These are phyloP conservation scores for Heliconius ethilla DNA, from an alignment of 2,888 invertebrate genomes.

Conservation along the genomic window DNA sequence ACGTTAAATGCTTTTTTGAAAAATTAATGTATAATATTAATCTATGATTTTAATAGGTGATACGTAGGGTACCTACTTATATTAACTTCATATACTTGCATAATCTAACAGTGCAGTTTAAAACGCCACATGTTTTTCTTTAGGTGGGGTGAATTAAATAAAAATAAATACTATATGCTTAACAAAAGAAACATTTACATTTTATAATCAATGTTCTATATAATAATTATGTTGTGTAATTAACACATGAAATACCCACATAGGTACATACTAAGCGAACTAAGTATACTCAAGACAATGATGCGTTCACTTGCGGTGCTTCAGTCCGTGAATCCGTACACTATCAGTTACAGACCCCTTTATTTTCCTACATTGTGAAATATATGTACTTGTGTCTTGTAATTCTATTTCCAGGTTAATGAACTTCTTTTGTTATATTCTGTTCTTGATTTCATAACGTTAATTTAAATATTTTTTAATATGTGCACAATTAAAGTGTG, in stretches of 20 bases:
- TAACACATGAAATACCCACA: slow-evolving; percentile 12
- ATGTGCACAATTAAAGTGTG: no score
- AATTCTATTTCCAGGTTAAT: slow-evolving; percentile 33
- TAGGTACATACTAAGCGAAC: slow-evolving; percentile 21
- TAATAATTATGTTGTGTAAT: not conserved
- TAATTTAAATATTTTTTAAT: no score
- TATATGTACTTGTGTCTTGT: not conserved
- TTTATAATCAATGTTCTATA: not conserved
- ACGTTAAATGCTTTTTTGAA: no score
- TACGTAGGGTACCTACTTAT: no score
- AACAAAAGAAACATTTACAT: not conserved
- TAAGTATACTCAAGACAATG: slow-evolving; percentile 36
- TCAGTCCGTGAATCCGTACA: slow-evolving; percentile 34
- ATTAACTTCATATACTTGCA: no score
- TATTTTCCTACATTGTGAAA: slow-evolving; percentile 40
- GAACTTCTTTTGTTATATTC: slow-evolving; percentile 18
- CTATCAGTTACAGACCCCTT: slow-evolving; percentile 45
- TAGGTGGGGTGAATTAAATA: not conserved
- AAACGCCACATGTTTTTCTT: no score
- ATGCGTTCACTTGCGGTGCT: slow-evolving; percentile 34
- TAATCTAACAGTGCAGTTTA: no score
- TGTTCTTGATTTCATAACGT: no score
- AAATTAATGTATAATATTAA: no score
- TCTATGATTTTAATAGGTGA: no score
- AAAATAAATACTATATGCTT: not conserved